Evolutionary conservation across 2,797 vertebrate species (phyloP).

Genomic region (Mionectes olivaceus): DNA sequence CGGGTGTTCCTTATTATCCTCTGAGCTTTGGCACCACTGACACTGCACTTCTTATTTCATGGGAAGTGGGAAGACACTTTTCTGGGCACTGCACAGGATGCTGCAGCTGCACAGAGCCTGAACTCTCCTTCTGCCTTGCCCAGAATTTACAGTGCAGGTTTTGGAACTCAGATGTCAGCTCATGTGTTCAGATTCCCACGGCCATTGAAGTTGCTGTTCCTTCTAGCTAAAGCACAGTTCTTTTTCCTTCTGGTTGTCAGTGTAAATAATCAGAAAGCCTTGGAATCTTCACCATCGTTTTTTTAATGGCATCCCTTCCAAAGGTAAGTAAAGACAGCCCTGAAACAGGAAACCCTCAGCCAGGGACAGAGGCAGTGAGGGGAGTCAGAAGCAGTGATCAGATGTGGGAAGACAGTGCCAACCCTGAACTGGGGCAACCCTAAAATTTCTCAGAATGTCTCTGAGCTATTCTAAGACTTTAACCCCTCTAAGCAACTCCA

Average conservation of each 20-base stretch:
- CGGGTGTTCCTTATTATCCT: neutral
- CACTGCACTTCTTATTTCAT: neutral
- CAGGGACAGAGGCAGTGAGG: no score
- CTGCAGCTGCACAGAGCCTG: neutral
- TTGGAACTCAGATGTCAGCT: neutral
- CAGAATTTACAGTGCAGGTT: neutral
- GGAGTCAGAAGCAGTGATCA: neutral
- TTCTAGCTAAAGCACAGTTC: neutral
- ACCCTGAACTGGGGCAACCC: neutral
- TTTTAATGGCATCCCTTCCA: neutral
- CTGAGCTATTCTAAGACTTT: neutral
- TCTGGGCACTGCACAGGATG: neutral
- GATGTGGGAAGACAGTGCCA: neutral
- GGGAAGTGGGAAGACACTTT: neutral
- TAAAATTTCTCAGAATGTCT: neutral
- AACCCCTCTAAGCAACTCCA: neutral
- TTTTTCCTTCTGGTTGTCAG: neutral
- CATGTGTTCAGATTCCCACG: neutral
- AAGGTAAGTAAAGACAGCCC: neutral
- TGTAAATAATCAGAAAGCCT: neutral
- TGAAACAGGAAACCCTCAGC: neutral
- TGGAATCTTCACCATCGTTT: neutral
- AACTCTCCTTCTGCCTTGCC: neutral
- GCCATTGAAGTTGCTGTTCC: neutral
- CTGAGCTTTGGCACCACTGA: neutral